Base-by-base conservation (phyloP, 1,140 invertebrate species). In the Chrysomallon squamiferum region DNA sequence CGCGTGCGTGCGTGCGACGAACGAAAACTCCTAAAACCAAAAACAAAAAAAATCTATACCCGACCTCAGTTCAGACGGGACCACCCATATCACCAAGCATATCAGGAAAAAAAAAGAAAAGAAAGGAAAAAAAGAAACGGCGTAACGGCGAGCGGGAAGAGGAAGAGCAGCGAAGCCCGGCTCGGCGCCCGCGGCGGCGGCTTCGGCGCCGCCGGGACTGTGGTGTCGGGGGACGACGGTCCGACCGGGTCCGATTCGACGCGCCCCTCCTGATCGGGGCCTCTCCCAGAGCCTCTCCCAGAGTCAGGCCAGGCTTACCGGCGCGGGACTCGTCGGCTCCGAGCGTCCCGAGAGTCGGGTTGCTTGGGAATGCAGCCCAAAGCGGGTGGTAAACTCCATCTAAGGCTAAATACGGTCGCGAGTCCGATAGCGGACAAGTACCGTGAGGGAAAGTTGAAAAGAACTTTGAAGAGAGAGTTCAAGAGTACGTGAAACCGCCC, bases 401-500 rank as follows among this genome's bases (percentile, higher is more conserved):
- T 90, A 93, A 93, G 89, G 90, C 91, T 93, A 93, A 93, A 93
- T 93, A 93, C 88, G 70, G 85, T 87, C 88, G 88, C 87, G 91
- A 92, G 90, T 91, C 91, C 91, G 91, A 93, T 92, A 93, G 92
- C 89, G 88, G 35, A 38, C 5, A 91, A 93, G 91, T 93, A 93
- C 91, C 90, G 92, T 91, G 91, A 93, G 90, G 92, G 91, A 93
- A 93, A 93, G 91, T 90, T 93, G 91, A 90, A 92, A 93, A 92
- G 90, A 38, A 38, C 35, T 92, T 91, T 93, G 91, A 92, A 92
- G 88, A 93, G 91, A 92, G 92, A 92, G 91, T 92, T 91, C 76
- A 93, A 92, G 85, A 92, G 91, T 90, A 90, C 90, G 90, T 92
- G 91, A 92, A 92, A 92, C 88, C 88, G 89, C 87, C 89, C 85